phyloP scores from a whole-genome alignment of 2,113 vertebrate species.

The Macquaria ambigua region DNA sequence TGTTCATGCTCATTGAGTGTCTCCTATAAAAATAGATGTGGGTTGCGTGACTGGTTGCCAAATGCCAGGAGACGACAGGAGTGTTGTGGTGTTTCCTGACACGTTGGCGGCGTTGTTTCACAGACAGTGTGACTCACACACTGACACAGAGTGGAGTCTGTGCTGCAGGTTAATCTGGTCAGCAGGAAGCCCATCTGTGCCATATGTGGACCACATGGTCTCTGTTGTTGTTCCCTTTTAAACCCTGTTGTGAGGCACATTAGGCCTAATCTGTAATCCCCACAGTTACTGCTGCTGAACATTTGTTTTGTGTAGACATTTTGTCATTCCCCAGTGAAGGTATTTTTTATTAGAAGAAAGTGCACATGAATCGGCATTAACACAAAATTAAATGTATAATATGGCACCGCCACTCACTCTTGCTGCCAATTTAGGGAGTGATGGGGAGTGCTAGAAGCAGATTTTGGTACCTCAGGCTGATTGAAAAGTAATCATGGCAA shows the following conservation, averaged over 20 bases:
- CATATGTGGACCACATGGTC: conserved; percentile 64
- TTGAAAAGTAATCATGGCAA: not conserved
- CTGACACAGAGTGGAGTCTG: conserved; percentile 15
- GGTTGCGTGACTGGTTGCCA: not conserved
- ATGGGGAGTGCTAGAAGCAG: too few species aligned
- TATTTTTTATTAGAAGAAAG: not conserved
- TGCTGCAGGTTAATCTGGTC: conserved; percentile 61
- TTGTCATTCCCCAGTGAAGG: not conserved
- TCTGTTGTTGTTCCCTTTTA: conserved; percentile 49
- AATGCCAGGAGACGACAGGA: conserved; percentile 11
- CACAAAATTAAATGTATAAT: not conserved
- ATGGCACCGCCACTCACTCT: too few species aligned
- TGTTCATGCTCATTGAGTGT: not conserved
- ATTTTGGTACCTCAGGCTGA: too few species aligned
- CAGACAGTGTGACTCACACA: conserved; percentile 1
- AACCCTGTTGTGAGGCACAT: conserved; percentile 46
- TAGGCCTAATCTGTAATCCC: conserved; percentile 58
- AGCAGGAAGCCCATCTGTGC: conserved; percentile 64
- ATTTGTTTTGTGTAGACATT: conserved; percentile 9
- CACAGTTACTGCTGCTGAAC: conserved; percentile 6
- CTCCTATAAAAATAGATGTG: not conserved
- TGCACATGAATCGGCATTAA: not conserved
- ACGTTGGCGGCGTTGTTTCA: not conserved
- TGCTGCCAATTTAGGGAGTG: too few species aligned
- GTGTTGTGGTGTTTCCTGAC: conserved; percentile 29